A percentile compares a stretch with the other conserved stretches of the same genome.
Conservation (phyloP, 2,113 vertebrate genomes). For the Pelvicachromis taeniatus region DNA sequence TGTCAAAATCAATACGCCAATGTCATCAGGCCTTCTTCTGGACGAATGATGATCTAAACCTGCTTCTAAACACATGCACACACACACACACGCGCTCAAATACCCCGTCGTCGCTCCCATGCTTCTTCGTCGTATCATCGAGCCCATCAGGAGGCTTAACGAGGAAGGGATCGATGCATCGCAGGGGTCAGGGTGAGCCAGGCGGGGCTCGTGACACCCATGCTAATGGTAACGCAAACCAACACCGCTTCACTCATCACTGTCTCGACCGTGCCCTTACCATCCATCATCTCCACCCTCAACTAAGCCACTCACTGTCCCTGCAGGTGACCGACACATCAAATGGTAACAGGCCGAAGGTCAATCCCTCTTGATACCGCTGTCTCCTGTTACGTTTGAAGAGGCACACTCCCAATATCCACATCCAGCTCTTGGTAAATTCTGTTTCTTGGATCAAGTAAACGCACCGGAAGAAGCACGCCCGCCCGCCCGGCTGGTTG, state of each 20-base stretch:
- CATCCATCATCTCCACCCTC: background rate
- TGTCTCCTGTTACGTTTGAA: conserved; percentile 13
- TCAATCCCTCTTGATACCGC: conserved; percentile 62
- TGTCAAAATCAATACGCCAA: conserved; percentile 69
- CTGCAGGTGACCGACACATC: background rate
- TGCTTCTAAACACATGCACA: conserved; percentile 38
- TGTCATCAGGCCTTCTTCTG: conserved; percentile 40
- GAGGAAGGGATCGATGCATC: conserved; percentile 55
- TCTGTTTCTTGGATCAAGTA: background rate
- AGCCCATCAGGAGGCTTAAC: conserved; percentile 61
- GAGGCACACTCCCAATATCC: background rate
- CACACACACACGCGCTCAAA: conserved; percentile 21
- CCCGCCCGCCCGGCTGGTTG: background rate
- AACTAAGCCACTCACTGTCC: conserved; percentile 47
- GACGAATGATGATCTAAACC: conserved; percentile 34
- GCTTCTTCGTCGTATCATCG: conserved; percentile 61
- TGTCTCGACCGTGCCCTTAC: conserved; percentile 42
- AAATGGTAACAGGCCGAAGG: conserved; percentile 36
- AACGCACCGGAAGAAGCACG: background rate
- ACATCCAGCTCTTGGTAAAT: background rate
- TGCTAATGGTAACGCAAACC: conserved; percentile 39
- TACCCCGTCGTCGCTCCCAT: background rate
- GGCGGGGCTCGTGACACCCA: conserved; percentile 48
- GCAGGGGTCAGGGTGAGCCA: conserved; percentile 45
- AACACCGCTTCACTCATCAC: conserved; percentile 5